These are phyloP conservation scores for Dryobotodes eremita DNA, from an alignment of 2,888 invertebrate genomes.

Conservation along the genomic window DNA sequence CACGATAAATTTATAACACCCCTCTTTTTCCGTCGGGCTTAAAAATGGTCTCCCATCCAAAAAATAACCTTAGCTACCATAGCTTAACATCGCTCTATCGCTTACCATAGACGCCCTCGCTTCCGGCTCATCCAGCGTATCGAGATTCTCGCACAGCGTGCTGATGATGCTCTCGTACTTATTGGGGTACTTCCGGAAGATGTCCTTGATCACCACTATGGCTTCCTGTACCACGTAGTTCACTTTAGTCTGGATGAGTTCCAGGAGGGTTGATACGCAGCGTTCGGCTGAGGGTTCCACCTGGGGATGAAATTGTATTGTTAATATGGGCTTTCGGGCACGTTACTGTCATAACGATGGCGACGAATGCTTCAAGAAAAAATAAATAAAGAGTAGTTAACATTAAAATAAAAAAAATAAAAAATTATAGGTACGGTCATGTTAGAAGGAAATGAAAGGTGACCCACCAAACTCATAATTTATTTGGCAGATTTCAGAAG, in stretches of 20 bases:
- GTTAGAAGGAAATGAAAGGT: too few relatives aligned
- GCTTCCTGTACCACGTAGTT: conserved; percentile 99
- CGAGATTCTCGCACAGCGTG: conserved; percentile 99
- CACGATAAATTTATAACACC: too few relatives aligned
- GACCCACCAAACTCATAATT: too few relatives aligned
- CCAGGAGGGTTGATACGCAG: conserved; percentile 99
- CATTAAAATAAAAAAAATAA: too few relatives aligned
- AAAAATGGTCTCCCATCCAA: neutral
- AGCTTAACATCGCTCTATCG: neutral
- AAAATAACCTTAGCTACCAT: neutral
- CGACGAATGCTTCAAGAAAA: too few relatives aligned
- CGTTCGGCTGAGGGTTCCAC: conserved; percentile 99
- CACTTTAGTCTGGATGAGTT: conserved; percentile 99
- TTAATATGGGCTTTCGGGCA: neutral
- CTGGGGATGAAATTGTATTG: conserved; percentile 65
- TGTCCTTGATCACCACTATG: conserved; percentile 99
- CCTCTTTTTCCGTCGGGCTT: too few relatives aligned
- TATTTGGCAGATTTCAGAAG: too few relatives aligned
- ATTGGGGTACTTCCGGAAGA: conserved; percentile 99
- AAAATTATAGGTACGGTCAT: too few relatives aligned
- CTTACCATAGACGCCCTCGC: conserved; percentile 98
- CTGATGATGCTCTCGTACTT: conserved; percentile 99
- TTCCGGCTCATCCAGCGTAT: conserved; percentile 99
- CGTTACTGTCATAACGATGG: too few relatives aligned
- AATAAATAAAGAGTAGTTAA: too few relatives aligned